Evolutionary conservation across 2,888 invertebrate genomes (phyloP), one percentile per base, ranked within the genome.

Genomic region (Exocentrus adspersus): DNA sequence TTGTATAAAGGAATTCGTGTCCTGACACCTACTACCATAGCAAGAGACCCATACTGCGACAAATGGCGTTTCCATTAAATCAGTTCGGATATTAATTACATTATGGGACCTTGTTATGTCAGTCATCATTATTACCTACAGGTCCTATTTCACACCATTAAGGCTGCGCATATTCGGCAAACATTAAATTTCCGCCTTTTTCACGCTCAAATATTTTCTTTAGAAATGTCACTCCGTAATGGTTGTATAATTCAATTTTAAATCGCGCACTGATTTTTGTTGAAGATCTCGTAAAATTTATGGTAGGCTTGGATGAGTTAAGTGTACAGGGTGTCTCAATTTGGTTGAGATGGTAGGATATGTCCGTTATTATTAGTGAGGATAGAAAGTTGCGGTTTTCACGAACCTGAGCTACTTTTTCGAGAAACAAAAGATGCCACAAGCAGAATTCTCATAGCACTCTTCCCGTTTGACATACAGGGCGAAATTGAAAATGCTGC

Each of bases 11-110:
- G 58, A 61, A 65, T 61, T 53, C 53, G 20, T 30, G 14, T 42
- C 14, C 52, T 62, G 58, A 66, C 63, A 64, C 46, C 51, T 59
- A 52, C 62, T n/a, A 37, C 54, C 43, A 59, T 46, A 42, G 17
- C 51, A 46, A 48, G 30, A 53, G 65, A 43, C 53, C 45, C 21
- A 52, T 46, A 58, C 45, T 67, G 62, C 59, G 65, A 63, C 69
- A 72, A 72, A 72, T 70, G 72, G 72, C 69, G 65, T 64, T 62
- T 69, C 68, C 68, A 71, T 71, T 72, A 71, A 72, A 71, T 72
- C 71, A 68, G 68, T 71, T 70, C 60, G 61, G 67, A 70, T 71
- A 71, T 68, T 71, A 72, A 72, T 72, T 68, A 69, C 64, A 71
- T 72, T 70, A 72, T 41, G 56, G 65, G 56, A 56, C 67, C 69